phyloP scores from a whole-genome alignment of 2,888 invertebrate species.

The Melangyna quadrimaculata region DNA sequence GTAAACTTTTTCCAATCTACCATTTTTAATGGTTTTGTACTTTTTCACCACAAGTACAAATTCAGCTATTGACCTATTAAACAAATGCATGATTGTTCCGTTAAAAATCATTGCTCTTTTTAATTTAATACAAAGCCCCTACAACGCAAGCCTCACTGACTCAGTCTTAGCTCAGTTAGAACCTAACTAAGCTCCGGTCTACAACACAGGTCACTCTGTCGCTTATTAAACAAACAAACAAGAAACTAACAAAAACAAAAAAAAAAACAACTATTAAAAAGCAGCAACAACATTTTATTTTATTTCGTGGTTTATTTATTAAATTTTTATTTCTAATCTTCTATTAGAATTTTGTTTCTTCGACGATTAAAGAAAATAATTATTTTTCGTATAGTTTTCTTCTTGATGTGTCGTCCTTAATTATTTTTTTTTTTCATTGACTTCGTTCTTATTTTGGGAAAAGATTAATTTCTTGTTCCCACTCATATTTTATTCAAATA shows the following conservation, averaged over 20 bases:
- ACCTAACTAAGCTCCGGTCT: conserved; percentile 48
- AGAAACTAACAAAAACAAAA: not conserved
- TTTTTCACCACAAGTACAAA: not conserved
- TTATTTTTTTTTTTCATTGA: conserved; percentile 45
- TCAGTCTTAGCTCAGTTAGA: conserved; percentile 31
- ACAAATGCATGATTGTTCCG: not conserved
- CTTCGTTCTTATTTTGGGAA: conserved; percentile 59
- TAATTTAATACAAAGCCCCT: not conserved
- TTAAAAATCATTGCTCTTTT: not conserved
- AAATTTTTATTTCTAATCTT: conserved; percentile 28
- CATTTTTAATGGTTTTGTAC: not conserved
- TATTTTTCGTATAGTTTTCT: conserved; percentile 44
- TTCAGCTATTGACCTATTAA: not conserved
- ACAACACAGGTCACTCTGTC: conserved; percentile 56
- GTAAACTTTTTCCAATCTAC: not conserved
- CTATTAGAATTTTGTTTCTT: conserved; percentile 49
- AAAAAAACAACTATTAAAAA: not conserved
- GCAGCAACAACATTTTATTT: conserved; percentile 52
- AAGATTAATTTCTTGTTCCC: conserved; percentile 55
- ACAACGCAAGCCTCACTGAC: not conserved
- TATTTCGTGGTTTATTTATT: conserved; percentile 60
- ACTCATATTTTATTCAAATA: conserved; percentile 44
- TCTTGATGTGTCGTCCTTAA: conserved; percentile 48
- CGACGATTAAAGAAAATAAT: conserved; percentile 51
- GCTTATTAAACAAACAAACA: not conserved